Evolutionary conservation across 2,797 vertebrate genomes (phyloP).

Genomic region (Erethizon dorsatum): DNA sequence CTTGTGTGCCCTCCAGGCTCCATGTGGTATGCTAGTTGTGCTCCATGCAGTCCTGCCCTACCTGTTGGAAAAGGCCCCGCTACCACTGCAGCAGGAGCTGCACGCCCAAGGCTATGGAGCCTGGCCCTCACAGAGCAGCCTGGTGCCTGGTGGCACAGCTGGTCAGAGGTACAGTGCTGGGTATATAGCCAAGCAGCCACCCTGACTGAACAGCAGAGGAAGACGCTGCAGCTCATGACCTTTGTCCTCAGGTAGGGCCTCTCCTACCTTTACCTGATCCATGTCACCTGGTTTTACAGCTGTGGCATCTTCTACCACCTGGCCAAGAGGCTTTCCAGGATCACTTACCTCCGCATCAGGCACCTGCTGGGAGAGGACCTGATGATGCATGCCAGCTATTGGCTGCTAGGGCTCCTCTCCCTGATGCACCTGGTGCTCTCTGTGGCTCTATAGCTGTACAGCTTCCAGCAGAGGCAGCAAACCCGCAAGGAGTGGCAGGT

Average conservation of each 20-base stretch:
- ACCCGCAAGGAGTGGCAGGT: too few relatives aligned
- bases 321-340: constrained; percentile 90
- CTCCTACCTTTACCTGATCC: constrained; percentile 90
- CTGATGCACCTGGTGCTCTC: too few relatives aligned
- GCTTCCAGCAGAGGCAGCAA: too few relatives aligned
- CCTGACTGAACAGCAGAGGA: constrained; percentile 92
- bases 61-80: constrained; percentile 93
- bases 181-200: constrained; percentile 81
- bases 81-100: constrained; percentile 93
- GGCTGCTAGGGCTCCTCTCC: too few relatives aligned
- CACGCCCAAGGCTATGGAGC: not conserved
- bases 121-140: constrained; percentile 61
- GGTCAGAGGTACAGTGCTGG: constrained; percentile 87
- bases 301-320: constrained; percentile 94
- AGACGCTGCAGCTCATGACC: constrained; percentile 79
- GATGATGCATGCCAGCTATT: too few relatives aligned
- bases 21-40: constrained; percentile 90
- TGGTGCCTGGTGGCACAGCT: not conserved
- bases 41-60: constrained; percentile 93
- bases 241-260: constrained; percentile 89
- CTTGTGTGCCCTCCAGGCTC: constrained; percentile 90
- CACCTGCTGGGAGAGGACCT: constrained; percentile 86
- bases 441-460: too few relatives aligned
- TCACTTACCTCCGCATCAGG: constrained; percentile 91
- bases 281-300: constrained; percentile 95